phyloP scores from a whole-genome alignment of 2,113 vertebrate genomes.

The Dasyurus viverrinus region DNA sequence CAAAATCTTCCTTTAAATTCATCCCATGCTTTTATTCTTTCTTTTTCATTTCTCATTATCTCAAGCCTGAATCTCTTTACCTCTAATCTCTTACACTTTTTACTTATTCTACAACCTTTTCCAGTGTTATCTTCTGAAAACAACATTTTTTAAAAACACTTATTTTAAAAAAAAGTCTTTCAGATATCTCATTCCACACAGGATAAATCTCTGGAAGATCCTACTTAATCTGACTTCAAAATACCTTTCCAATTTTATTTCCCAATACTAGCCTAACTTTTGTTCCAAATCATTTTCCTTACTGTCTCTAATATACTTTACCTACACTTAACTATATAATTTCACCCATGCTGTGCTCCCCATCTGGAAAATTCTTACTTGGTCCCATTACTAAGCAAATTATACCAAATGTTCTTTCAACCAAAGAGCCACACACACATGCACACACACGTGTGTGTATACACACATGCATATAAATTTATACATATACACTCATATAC shows the following conservation, averaged over 20 bases:
- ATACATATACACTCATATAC: no score
- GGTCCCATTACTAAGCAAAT: neutral
- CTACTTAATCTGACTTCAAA: neutral
- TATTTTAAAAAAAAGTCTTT: neutral
- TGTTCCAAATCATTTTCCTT: neutral
- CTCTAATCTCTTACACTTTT: neutral
- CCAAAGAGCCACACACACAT: neutral
- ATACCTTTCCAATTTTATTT: neutral
- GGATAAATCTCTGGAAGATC: neutral
- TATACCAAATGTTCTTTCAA: neutral
- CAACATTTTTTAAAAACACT: neutral
- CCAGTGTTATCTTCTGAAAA: neutral
- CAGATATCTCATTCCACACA: neutral
- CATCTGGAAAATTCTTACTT: neutral
- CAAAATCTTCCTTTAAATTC: neutral
- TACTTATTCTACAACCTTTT: neutral
- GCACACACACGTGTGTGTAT: no score
- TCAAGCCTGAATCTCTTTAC: neutral
- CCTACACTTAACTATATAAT: neutral
- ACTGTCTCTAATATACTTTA: neutral
- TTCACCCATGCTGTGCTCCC: neutral
- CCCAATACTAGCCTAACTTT: neutral
- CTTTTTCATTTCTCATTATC: neutral
- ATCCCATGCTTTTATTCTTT: neutral
- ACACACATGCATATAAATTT: no score